These are phyloP conservation scores for Syritta pipiens DNA, from an alignment of 2,888 invertebrate species.

Conservation along the genomic window DNA sequence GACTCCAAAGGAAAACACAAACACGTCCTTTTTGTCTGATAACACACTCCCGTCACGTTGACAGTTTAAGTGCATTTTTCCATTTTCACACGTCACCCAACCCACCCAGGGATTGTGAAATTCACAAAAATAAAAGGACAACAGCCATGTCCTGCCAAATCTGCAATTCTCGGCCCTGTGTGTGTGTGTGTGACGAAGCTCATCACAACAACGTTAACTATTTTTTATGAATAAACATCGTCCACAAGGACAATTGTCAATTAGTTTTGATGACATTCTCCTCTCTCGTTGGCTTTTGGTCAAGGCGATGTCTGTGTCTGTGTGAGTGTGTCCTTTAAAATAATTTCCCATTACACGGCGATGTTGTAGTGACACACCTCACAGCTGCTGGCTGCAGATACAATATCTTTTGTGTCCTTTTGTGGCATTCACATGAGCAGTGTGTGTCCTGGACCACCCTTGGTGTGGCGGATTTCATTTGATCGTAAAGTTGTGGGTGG, in stretches of 20 bases:
- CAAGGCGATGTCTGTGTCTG: constrained; percentile 10
- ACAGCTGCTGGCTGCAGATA: neutral
- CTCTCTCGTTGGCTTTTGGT: no score
- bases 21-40: no score
- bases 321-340: constrained; percentile 3
- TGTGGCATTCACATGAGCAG: constrained; percentile 17
- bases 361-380: neutral
- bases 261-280: constrained; percentile 48
- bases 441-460: neutral
- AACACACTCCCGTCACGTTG: constrained; percentile 9
- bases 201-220: neutral
- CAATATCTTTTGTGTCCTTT: neutral
- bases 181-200: no score
- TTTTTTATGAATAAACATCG: neutral
- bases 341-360: constrained; percentile 13
- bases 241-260: constrained; percentile 60
- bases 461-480: neutral
- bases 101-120: neutral
- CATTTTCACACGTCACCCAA: neutral
- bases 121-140: neutral
- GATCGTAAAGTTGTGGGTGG: constrained; percentile 4
- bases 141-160: neutral
- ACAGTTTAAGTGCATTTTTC: constrained; percentile 6
- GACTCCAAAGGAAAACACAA: no score
- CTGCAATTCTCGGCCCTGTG: no score